A percentile compares a stretch with the other conserved stretches of the same genome.
These are phyloP conservation scores for Hyposoter dolosus DNA, from an alignment of 2,888 invertebrate species.

Conservation along the genomic window DNA sequence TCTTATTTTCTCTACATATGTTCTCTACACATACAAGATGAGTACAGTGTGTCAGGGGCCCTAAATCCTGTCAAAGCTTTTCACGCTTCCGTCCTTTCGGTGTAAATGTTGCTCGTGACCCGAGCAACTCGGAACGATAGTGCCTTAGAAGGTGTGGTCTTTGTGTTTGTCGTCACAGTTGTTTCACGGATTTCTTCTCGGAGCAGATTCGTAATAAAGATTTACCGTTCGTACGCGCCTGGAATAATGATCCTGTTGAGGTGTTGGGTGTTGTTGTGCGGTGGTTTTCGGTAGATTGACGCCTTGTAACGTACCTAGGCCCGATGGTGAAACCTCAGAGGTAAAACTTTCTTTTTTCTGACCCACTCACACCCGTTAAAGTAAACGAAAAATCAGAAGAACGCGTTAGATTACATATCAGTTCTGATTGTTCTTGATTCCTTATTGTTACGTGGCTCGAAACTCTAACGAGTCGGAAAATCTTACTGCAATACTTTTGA, in stretches of 20 bases:
- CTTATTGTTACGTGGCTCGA: slow-evolving; percentile 76
- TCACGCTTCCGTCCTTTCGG: slow-evolving; percentile 51
- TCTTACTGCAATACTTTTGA: slow-evolving; percentile 8
- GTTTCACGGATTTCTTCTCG: slow-evolving; percentile 69
- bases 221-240: slow-evolving; percentile 74
- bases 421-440: slow-evolving; percentile 80
- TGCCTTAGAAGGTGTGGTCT: neutral
- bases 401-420: slow-evolving; percentile 77
- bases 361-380: neutral
- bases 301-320: neutral
- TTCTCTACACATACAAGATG: slow-evolving; percentile 5
- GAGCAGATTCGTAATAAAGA: slow-evolving; percentile 76
- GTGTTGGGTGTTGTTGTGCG: neutral
- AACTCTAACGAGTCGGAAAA: slow-evolving; percentile 64
- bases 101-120: slow-evolving; percentile 51
- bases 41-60: neutral
- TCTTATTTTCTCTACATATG: neutral
- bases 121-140: slow-evolving; percentile 28
- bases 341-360: slow-evolving; percentile 20
- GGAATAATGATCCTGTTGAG: slow-evolving; percentile 70
- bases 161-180: slow-evolving; percentile 49
- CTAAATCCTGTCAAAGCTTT: slow-evolving; percentile 54
- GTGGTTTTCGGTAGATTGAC: slow-evolving; percentile 20
- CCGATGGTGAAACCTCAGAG: neutral
- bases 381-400: neutral